phyloP scores from a whole-genome alignment of 2,113 vertebrate species.

The Seriola aureovittata region DNA sequence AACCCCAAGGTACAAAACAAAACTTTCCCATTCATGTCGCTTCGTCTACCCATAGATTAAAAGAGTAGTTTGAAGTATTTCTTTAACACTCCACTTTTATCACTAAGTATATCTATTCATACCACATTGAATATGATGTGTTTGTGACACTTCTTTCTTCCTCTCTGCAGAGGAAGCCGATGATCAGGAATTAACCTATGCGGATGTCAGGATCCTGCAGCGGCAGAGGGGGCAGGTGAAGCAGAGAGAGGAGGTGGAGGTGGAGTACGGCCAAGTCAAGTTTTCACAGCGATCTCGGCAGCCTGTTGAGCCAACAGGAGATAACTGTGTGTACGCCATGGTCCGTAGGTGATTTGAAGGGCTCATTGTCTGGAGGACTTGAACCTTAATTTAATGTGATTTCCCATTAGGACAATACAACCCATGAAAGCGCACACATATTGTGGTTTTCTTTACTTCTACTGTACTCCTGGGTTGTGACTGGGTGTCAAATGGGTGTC shows the following conservation, averaged over 20 bases:
- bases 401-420: not conserved
- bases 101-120: not conserved
- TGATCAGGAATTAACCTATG: conserved; percentile 57
- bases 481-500: not conserved
- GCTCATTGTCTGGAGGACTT: rapidly evolving
- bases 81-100: not conserved
- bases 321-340: conserved; percentile 61
- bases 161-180: conserved; percentile 21
- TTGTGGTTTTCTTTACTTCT: not conserved
- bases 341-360: conserved; percentile 47
- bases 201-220: conserved; percentile 26
- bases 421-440: rapidly evolving
- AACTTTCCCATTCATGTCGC: not conserved
- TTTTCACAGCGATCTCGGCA: conserved; percentile 25
- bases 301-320: not conserved
- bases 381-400: not conserved
- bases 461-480: not conserved
- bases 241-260: not conserved
- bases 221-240: not conserved
- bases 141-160: not conserved
- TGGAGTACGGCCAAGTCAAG: conserved; percentile 74
- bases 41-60: not conserved
- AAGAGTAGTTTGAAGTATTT: not conserved
- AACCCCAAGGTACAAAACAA: conserved; percentile 38
- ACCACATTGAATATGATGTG: not conserved